phyloP scores from a whole-genome alignment of 1,140 invertebrate species.

The Myzus persicae region DNA sequence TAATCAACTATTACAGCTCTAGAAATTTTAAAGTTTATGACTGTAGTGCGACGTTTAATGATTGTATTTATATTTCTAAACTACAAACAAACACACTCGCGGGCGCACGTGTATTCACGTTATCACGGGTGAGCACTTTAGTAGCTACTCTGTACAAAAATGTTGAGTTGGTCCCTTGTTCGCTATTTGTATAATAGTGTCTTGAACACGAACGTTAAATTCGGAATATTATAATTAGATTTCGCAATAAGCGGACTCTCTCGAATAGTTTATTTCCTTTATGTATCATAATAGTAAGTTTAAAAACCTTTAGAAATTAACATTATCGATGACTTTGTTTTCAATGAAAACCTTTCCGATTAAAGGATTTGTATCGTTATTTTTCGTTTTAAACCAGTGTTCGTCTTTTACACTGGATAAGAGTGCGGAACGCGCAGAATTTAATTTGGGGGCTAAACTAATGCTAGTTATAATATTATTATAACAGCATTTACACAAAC shows the following conservation, averaged over 20 bases:
- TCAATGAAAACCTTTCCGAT: not conserved
- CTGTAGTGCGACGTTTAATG: not conserved
- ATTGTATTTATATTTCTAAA: not conserved
- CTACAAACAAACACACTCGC: not conserved
- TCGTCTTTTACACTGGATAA: not conserved
- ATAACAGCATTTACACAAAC: no score
- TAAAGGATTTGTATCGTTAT: not conserved
- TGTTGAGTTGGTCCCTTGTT: not conserved
- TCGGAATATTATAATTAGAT: not conserved
- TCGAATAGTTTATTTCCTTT: not conserved
- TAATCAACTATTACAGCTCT: not conserved
- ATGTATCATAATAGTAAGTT: not conserved
- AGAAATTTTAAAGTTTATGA: not conserved
- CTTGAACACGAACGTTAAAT: not conserved
- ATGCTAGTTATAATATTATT: not conserved
- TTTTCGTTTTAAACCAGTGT: not conserved
- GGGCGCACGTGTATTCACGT: not conserved
- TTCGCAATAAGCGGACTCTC: not conserved
- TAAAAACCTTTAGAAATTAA: not conserved
- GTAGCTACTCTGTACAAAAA: not conserved
- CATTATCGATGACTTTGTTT: not conserved
- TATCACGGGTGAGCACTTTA: not conserved
- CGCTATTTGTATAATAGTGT: not conserved
- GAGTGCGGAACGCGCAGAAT: not conserved
- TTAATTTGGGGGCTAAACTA: not conserved